Evolutionary conservation across 1,140 invertebrate genomes (phyloP).

Genomic region (Littorina saxatilis): DNA sequence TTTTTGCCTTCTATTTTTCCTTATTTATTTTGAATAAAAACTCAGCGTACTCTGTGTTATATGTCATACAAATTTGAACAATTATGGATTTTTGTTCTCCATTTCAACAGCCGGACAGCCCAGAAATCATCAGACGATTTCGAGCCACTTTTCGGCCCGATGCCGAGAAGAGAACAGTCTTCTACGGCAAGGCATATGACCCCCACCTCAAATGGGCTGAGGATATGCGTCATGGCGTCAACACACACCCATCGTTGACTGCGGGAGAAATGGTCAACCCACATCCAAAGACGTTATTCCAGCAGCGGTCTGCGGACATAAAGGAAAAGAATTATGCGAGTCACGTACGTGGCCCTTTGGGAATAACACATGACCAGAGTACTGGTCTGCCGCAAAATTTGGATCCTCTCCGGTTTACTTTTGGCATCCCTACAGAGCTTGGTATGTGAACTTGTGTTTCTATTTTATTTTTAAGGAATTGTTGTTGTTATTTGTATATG

Average conservation of each 20-base stretch:
- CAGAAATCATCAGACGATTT: slow-evolving; percentile 70
- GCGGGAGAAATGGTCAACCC: slow-evolving; percentile 71
- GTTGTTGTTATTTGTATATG: too few relatives aligned
- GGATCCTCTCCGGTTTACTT: slow-evolving; percentile 65
- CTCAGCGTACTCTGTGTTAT: too few relatives aligned
- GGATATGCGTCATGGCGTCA: slow-evolving; percentile 73
- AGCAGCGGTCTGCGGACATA: slow-evolving; percentile 66
- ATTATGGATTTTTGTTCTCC: not conserved
- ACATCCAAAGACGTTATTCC: slow-evolving; percentile 67
- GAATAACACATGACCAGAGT: slow-evolving; percentile 66
- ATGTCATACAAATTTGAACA: not conserved
- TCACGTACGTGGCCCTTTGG: slow-evolving; percentile 68
- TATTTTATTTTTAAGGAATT: not conserved
- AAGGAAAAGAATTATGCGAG: slow-evolving; percentile 70
- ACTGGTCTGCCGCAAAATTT: slow-evolving; percentile 65
- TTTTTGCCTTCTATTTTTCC: too few relatives aligned
- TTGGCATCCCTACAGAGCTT: slow-evolving; percentile 71
- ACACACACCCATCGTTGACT: slow-evolving; percentile 59
- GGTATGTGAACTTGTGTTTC: slow-evolving; percentile 46
- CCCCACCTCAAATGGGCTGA: slow-evolving; percentile 70
- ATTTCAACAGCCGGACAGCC: slow-evolving; percentile 65
- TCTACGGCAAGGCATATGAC: slow-evolving; percentile 73
- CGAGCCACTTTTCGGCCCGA: slow-evolving; percentile 67
- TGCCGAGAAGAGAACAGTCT: slow-evolving; percentile 69
- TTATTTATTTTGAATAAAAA: too few relatives aligned